Conservation (phyloP, 1,140 invertebrate genomes). For the Lysiphlebus fabarum region DNA sequence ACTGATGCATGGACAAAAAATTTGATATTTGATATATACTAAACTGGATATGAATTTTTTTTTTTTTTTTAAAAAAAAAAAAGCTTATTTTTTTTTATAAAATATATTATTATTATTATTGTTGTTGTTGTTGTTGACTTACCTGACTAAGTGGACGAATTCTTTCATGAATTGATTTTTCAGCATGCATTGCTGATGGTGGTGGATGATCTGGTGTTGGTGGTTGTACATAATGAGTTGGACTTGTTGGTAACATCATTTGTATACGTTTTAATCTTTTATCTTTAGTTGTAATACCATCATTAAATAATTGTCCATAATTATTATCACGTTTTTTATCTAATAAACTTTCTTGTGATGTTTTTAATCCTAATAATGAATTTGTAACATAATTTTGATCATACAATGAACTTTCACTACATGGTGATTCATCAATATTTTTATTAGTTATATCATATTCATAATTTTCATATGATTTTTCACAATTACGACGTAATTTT, state of each 20-base stretch:
- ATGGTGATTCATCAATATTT: conserved; percentile 50
- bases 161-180: conserved; percentile 83
- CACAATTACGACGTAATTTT: conserved; percentile 64
- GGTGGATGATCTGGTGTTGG: conserved; percentile 93
- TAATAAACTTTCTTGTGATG: conserved; percentile 64
- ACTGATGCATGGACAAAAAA: not conserved
- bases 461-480: conserved; percentile 60
- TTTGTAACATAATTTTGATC: conserved; percentile 58
- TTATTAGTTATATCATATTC: conserved; percentile 53
- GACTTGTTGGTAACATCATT: conserved; percentile 68
- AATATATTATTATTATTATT: conserved; percentile 2
- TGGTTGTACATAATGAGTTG: conserved; percentile 86
- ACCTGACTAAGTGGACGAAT: conserved; percentile 88
- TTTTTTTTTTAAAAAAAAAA: not conserved
- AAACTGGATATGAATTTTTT: not conserved
- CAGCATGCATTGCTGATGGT: conserved; percentile 85
- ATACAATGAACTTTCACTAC: conserved; percentile 47
- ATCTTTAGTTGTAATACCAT: conserved; percentile 39
- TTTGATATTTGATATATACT: not conserved
- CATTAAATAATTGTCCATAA: conserved; percentile 39
- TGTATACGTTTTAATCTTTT: conserved; percentile 50
- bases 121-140: conserved; percentile 33
- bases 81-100: not conserved
- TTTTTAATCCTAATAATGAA: conserved; percentile 62
- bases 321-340: conserved; percentile 54